Conservation (phyloP, 2,797 vertebrate genomes). For the Cirrhinus mrigala region DNA sequence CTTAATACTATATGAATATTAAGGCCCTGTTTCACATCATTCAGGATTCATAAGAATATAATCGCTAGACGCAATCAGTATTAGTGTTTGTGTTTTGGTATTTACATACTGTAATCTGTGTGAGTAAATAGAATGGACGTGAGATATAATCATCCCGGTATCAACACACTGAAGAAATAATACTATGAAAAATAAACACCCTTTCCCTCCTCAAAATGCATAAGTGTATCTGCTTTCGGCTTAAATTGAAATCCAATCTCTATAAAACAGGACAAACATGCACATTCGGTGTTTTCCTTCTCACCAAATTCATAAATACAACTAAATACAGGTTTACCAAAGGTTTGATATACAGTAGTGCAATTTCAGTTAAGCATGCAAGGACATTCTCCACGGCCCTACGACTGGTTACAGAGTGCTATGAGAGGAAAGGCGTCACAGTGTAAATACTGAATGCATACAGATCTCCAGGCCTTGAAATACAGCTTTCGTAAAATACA, state of each 20-base stretch:
- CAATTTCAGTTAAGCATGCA: conserved; percentile 58
- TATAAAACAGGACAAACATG: conserved; percentile 44
- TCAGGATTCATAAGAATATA: neutral
- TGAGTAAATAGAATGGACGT: neutral
- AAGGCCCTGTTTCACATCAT: neutral
- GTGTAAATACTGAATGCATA: conserved; percentile 60
- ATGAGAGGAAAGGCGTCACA: conserved; percentile 51
- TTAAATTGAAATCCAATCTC: neutral
- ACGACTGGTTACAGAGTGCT: conserved; percentile 34
- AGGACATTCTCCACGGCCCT: conserved; percentile 51
- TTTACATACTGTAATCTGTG: conserved; percentile 10
- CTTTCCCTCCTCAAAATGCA: neutral
- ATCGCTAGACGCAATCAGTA: neutral
- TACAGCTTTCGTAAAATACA: conserved; percentile 21
- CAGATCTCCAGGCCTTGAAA: conserved; percentile 14
- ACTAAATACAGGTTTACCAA: conserved; percentile 33
- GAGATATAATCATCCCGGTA: neutral
- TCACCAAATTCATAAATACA: conserved; percentile 17
- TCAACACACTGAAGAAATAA: neutral
- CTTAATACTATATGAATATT: neutral
- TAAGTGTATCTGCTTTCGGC: neutral
- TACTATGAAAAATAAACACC: neutral
- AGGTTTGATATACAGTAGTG: conserved; percentile 39
- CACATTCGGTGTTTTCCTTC: conserved; percentile 14
- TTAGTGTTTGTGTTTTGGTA: neutral